These are phyloP conservation scores for Saguinus midas DNA, from an alignment of 2,113 vertebrate genomes.

Conservation along the genomic window DNA sequence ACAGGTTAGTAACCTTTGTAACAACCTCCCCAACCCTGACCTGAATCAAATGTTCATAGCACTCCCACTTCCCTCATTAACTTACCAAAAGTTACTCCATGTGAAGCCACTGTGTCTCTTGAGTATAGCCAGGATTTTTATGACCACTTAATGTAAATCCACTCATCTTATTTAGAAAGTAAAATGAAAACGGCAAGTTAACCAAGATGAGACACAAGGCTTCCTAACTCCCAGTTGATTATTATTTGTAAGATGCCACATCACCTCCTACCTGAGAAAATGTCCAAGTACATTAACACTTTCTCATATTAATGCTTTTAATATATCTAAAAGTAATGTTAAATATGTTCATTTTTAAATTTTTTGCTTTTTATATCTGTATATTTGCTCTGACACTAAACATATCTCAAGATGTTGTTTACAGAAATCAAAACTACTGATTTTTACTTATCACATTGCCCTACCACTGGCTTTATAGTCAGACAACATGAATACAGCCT, in stretches of 20 bases:
- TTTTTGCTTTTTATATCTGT: neutral
- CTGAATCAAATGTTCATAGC: neutral
- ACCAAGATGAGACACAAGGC: neutral
- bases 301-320: neutral
- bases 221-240: neutral
- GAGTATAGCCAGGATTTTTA: neutral
- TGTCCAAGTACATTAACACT: neutral
- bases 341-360: neutral
- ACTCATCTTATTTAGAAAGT: neutral
- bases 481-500: neutral
- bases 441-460: neutral
- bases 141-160: neutral
- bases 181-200: neutral
- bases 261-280: neutral
- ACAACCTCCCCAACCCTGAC: neutral
- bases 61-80: neutral
- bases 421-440: neutral
- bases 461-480: neutral
- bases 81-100: neutral
- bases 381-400: neutral
- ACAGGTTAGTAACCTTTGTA: neutral
- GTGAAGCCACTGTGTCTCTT: neutral
- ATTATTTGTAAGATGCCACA: neutral
- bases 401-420: neutral
- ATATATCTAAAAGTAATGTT: neutral